phyloP scores from a whole-genome alignment of 2,113 vertebrate species.

The Menidia beryllina region DNA sequence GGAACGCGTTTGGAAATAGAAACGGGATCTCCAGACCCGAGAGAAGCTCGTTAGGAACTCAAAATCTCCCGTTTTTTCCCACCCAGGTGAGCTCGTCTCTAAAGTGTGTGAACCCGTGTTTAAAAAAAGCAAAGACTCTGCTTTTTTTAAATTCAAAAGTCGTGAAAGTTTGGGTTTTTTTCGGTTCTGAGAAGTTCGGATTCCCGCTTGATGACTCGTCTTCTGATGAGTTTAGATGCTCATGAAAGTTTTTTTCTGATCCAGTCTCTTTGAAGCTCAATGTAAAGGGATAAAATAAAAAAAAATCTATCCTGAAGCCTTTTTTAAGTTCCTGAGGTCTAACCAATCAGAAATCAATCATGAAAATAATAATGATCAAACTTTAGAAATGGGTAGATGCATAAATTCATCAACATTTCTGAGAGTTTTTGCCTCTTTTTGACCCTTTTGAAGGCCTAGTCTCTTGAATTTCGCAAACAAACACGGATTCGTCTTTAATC shows the following conservation, averaged over 20 bases:
- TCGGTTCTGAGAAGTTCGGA: background rate
- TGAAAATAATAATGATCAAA: too few species aligned
- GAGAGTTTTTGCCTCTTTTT: too few species aligned
- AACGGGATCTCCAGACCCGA: background rate
- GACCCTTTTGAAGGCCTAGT: too few species aligned
- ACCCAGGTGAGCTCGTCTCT: background rate
- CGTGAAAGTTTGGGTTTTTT: background rate
- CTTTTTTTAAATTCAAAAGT: background rate
- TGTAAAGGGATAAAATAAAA: background rate
- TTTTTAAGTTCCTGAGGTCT: too few species aligned
- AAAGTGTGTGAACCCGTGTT: background rate
- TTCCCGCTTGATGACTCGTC: background rate
- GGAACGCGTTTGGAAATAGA: background rate
- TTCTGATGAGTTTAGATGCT: background rate
- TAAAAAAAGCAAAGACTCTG: background rate
- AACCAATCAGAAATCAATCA: too few species aligned
- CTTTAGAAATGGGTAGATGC: too few species aligned
- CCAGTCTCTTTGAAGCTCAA: slow-evolving; percentile 1
- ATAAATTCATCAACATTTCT: too few species aligned
- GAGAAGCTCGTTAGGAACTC: background rate
- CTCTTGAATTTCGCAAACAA: too few species aligned
- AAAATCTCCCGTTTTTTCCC: background rate
- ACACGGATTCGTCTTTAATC: too few species aligned
- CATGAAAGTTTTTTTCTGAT: background rate
- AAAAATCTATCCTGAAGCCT: too few species aligned